Base-by-base conservation (phyloP, 1,140 invertebrate species). In the Augochlora pura region DNA sequence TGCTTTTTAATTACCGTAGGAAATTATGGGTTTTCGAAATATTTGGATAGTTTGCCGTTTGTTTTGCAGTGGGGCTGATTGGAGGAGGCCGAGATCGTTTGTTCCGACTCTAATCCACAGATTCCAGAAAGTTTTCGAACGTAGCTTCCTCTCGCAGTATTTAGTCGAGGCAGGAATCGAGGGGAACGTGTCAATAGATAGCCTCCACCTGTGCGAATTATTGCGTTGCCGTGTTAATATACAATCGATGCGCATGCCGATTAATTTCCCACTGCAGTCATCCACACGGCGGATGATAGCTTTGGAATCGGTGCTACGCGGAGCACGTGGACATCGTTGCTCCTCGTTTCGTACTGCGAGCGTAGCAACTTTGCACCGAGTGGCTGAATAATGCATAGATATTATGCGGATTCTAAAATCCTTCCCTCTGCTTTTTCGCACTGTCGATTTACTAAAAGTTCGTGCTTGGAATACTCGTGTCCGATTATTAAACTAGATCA, bases 321-420 rank as follows among this genome's bases (percentile, higher is more conserved):
- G 46, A 77, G 27, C 74, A 77, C 74, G 74, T 77, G 74, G 52
- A 38, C 21, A 57, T 66, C 12, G 32, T 39, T 66, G 60, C 59
- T 10, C 9, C 46, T 4, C 46, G 10, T 14, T 49, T 54, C 3
- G 21, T 4, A 9, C 5, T n/a, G n/a, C 54, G n/a, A n/a, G 21
- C 21, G 21, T n/a, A 57, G 54, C 54, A n/a, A 57, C 21, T n/a
- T 57, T n/a, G 2, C 1, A 57, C n/a, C 21, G 18, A 9, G 54
- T 6, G 6, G 21, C 54, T 57, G 18, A 46, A 46, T 0, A 32
- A 32, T 32, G 4, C 14, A 46, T 46, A 46, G 12, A 46, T 46
- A 46, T 46, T 14, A 2, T 46, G 42, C 42, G 42, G 42, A 14
- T 46, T 46, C 14, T 10, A 10, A 14, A 14, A 46, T 46, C 9